phyloP scores from a whole-genome alignment of 2,888 invertebrate species.

The Leptinotarsa peninsularis region DNA sequence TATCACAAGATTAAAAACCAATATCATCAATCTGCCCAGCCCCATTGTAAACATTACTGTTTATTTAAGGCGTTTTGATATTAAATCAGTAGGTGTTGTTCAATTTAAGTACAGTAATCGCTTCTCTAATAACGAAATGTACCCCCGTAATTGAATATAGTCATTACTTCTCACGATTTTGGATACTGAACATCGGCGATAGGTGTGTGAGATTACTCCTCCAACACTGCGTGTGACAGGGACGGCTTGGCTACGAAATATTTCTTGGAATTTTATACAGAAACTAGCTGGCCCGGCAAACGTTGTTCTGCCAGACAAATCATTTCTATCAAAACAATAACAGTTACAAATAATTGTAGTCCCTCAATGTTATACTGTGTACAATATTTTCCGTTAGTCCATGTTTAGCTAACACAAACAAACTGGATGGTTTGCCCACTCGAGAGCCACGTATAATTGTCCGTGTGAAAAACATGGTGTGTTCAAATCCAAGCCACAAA shows the following conservation, averaged over 20 bases:
- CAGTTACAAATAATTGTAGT: too few species aligned
- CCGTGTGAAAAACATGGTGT: too few species aligned
- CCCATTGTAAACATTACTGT: slow-evolving; percentile 23
- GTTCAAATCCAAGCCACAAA: too few species aligned
- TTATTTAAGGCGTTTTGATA: slow-evolving; percentile 35
- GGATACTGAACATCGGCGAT: slow-evolving; percentile 17
- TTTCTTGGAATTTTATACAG: background rate
- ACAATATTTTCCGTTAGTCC: too few species aligned
- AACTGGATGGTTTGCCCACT: too few species aligned
- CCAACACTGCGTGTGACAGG: slow-evolving; percentile 10
- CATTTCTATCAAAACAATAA: too few species aligned
- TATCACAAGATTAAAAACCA: slow-evolving; percentile 20
- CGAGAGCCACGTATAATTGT: too few species aligned
- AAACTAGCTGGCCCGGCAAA: background rate
- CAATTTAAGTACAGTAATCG: slow-evolving; percentile 35
- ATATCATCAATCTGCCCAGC: slow-evolving; percentile 20
- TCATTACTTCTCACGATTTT: slow-evolving; percentile 46
- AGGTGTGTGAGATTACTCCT: slow-evolving; percentile 15
- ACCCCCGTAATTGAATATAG: slow-evolving; percentile 45
- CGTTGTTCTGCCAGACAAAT: too few species aligned
- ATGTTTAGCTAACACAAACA: too few species aligned
- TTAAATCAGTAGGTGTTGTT: slow-evolving; percentile 41
- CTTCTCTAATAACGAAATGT: slow-evolving; percentile 24
- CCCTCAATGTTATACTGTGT: too few species aligned
- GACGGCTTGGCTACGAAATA: background rate